Evolutionary conservation across 2,797 vertebrate species (phyloP), one percentile per base, ranked within the genome.

Genomic region (Gallinago stenura): DNA sequence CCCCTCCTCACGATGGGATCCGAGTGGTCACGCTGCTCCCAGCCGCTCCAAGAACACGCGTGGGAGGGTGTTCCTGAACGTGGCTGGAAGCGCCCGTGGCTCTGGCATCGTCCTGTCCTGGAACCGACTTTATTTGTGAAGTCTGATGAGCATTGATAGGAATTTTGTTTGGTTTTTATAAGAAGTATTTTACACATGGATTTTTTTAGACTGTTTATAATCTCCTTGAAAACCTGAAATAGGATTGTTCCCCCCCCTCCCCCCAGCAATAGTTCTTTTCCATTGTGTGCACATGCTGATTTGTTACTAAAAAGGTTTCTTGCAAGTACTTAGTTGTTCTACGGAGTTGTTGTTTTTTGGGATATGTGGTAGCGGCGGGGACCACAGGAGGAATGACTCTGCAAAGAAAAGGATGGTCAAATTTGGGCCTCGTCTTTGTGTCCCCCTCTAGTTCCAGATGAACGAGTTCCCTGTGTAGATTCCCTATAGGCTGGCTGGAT

Each of bases 121-220:
- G 87, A 75, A 83, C 69, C 9, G 64, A 85, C 95, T 96, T 81
- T 41, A 51, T 58, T 77, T 3, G 31, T 92, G 89, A 75, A 86
- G 58, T 78, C 89, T 48, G 6, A 91, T 85, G 95, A 95, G 95
- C 94, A 10, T 62, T 62, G 87, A 54, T 86, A 83, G 72, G 89
- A 64, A 46, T 93, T 94, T 91, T 18, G 83, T 92, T 96, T 85
- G 94, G 89, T 95, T 97, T 97, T 96, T 96, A 91, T 97, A 96
- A 95, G 77, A 95, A 94, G 93, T 94, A 96, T 97, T 97, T 97
- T 97, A 93, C 96, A 97, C 85, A 83, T 83, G 91, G 91, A 73
- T 95, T 96, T 97, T 97, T 96, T 96, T 96, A 96, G 95, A 83
- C 94, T 97, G 85, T 96, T 96, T 96, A 90, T 96, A 96, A 93